These are phyloP conservation scores for Trachops cirrhosus DNA, from an alignment of 2,797 vertebrate species.

Conservation along the genomic window DNA sequence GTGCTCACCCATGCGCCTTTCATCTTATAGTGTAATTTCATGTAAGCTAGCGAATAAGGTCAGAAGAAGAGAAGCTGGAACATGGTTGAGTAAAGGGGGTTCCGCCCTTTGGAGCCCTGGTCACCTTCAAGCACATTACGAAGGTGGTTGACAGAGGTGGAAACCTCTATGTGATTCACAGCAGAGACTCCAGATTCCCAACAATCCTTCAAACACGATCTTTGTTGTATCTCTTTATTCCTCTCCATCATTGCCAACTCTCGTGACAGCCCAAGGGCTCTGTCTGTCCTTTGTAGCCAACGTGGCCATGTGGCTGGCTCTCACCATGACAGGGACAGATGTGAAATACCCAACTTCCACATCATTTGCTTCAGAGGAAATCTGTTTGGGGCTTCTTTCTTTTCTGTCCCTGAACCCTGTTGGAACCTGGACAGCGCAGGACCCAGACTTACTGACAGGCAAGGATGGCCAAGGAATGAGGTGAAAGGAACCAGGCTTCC, in stretches of 20 bases:
- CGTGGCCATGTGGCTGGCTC: neutral
- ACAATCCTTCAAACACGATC: neutral
- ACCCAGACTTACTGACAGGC: neutral
- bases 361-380: neutral
- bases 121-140: neutral
- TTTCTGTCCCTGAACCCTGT: neutral
- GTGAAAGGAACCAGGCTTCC: neutral
- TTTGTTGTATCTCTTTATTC: neutral
- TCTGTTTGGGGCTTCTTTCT: neutral
- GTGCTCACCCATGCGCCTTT: neutral
- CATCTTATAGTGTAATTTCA: neutral
- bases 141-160: neutral
- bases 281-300: neutral
- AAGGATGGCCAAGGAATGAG: neutral
- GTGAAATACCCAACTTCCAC: rapidly evolving
- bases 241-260: rapidly evolving
- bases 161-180: neutral
- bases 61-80: neutral
- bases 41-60: neutral
- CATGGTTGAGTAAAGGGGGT: neutral
- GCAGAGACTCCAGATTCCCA: neutral
- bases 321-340: neutral
- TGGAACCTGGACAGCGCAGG: neutral
- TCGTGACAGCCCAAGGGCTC: neutral
- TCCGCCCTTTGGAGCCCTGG: neutral